A percentile compares a stretch with the other conserved stretches of the same genome.
Conservation (phyloP, 2,113 vertebrate species). For the Dipodomys stephensi region DNA sequence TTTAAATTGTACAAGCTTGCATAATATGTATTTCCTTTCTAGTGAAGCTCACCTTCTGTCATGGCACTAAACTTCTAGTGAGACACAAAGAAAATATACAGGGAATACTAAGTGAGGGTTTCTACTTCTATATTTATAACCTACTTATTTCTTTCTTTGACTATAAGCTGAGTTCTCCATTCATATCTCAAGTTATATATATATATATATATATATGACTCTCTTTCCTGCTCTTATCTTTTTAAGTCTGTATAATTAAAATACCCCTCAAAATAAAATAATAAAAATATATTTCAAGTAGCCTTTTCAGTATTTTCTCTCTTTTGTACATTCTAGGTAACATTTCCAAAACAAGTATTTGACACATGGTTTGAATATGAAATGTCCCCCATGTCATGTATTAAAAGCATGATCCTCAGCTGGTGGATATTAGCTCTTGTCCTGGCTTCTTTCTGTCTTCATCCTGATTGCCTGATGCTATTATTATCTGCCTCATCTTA, state of each 20-base stretch:
- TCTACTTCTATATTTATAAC: neutral
- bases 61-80: neutral
- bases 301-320: neutral
- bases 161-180: neutral
- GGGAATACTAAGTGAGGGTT: neutral
- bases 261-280: neutral
- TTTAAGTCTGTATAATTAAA: neutral
- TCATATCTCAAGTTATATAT: neutral
- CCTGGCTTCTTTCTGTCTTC: neutral
- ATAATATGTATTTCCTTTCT: neutral
- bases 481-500: neutral
- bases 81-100: slow-evolving; percentile 14
- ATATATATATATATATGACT: neutral
- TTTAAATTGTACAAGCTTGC: neutral
- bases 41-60: neutral
- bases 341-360: neutral
- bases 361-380: neutral
- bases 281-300: neutral
- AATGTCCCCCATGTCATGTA: neutral
- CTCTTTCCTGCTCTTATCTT: neutral
- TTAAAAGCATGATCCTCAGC: neutral
- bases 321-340: neutral
- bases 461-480: neutral
- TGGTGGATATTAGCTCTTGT: neutral
- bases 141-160: neutral